Conservation (phyloP, 2,888 invertebrate genomes). For the Ditula angustiorana region DNA sequence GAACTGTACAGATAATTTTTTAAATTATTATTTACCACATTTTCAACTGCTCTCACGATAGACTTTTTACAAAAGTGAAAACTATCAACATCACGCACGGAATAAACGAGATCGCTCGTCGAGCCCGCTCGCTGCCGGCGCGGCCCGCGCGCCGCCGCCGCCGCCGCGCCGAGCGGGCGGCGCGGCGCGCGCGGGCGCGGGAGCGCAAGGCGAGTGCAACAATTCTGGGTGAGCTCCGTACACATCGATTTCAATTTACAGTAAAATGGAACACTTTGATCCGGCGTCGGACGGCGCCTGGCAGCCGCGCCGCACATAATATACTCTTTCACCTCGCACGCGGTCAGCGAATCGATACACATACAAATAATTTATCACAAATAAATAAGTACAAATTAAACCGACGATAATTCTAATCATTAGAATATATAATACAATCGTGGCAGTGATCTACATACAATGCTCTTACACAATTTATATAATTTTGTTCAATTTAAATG, state of each 20-base stretch:
- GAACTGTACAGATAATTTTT: slow-evolving; percentile 86
- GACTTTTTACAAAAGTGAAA: slow-evolving; percentile 87
- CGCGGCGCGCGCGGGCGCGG: slow-evolving; percentile 33
- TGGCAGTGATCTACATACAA: slow-evolving; percentile 71
- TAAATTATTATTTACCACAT: slow-evolving; percentile 84
- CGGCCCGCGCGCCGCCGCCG: slow-evolving; percentile 34
- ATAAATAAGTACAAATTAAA: slow-evolving; percentile 75
- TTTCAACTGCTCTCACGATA: slow-evolving; percentile 81
- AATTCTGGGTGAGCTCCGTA: slow-evolving; percentile 39
- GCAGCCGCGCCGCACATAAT: slow-evolving; percentile 45
- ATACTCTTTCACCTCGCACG: slow-evolving; percentile 54
- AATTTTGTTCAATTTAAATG: slow-evolving; percentile 75
- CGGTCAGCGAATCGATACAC: slow-evolving; percentile 32
- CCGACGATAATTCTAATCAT: slow-evolving; percentile 58
- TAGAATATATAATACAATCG: slow-evolving; percentile 64
- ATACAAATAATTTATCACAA: slow-evolving; percentile 59
- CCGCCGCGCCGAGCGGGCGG: slow-evolving; percentile 34
- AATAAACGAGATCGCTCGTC: slow-evolving; percentile 76
- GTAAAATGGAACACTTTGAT: slow-evolving; percentile 6
- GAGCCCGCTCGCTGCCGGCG: slow-evolving; percentile 47
- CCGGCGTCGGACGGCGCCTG: slow-evolving; percentile 8
- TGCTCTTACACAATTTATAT: slow-evolving; percentile 63
- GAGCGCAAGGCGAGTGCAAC: slow-evolving; percentile 40
- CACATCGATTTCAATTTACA: slow-evolving; percentile 11
- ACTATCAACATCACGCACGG: slow-evolving; percentile 83